These are phyloP conservation scores for Pseudopipra pipra DNA, from an alignment of 2,113 vertebrate species.

Conservation along the genomic window DNA sequence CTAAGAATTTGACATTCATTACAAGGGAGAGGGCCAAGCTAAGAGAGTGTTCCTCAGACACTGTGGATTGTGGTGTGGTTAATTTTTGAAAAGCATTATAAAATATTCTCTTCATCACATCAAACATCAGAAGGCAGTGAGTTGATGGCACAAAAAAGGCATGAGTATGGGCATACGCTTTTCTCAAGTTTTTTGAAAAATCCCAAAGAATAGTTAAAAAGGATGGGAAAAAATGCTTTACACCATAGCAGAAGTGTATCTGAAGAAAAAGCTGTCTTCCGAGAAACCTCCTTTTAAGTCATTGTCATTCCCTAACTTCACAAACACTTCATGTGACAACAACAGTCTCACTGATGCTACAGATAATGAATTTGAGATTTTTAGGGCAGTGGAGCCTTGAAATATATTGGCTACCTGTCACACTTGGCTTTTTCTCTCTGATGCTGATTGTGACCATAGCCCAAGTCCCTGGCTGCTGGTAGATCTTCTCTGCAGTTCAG, in stretches of 20 bases:
- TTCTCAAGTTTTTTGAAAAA: not conserved
- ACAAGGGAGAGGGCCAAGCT: not conserved
- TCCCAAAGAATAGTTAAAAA: not conserved
- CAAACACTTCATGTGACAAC: not conserved
- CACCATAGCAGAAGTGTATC: not conserved
- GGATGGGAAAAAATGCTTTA: not conserved
- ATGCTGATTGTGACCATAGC: not conserved
- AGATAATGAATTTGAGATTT: not conserved
- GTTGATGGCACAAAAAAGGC: not conserved
- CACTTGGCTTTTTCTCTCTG: not conserved
- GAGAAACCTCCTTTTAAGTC: not conserved
- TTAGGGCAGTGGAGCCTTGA: not conserved
- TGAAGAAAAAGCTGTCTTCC: not conserved
- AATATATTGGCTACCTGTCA: not conserved
- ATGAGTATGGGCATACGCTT: not conserved
- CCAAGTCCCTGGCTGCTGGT: not conserved
- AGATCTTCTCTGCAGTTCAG: not conserved
- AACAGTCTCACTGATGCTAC: not conserved
- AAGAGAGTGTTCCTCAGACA: fast-evolving
- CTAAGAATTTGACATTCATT: not conserved
- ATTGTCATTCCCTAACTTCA: not conserved
- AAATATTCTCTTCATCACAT: not conserved
- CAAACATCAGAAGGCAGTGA: not conserved
- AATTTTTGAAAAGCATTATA: not conserved
- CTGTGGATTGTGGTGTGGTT: not conserved